These are phyloP conservation scores for Alsophila aescularia DNA, from an alignment of 2,888 invertebrate genomes.

Conservation along the genomic window DNA sequence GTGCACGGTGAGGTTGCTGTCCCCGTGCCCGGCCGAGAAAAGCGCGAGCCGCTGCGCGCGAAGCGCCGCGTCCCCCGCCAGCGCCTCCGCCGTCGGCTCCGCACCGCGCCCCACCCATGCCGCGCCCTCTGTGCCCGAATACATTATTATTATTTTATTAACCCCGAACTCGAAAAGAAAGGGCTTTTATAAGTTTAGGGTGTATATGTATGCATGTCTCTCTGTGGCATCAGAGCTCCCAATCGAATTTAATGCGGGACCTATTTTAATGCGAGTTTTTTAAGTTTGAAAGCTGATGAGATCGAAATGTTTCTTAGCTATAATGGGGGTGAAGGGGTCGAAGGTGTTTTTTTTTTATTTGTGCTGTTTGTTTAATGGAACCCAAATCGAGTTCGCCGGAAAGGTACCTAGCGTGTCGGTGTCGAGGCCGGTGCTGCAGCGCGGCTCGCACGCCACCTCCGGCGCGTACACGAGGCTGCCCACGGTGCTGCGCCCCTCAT, in stretches of 20 bases:
- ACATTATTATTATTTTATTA: too few relatives aligned
- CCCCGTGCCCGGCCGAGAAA: conserved; percentile 71
- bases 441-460: conserved; percentile 87
- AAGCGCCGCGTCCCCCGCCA: conserved; percentile 33
- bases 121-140: conserved; percentile 49
- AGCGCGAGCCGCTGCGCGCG: conserved; percentile 1
- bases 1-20: conserved; percentile 62
- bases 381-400: not conserved
- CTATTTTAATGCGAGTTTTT: too few relatives aligned
- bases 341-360: too few relatives aligned
- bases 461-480: conserved; percentile 90
- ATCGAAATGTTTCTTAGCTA: too few relatives aligned
- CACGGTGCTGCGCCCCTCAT: conserved; percentile 65
- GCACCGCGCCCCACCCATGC: conserved; percentile 47
- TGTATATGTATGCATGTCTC: too few relatives aligned
- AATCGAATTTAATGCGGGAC: too few relatives aligned
- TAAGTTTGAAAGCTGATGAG: too few relatives aligned
- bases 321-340: too few relatives aligned
- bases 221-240: too few relatives aligned
- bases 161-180: too few relatives aligned
- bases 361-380: too few relatives aligned
- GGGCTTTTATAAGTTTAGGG: too few relatives aligned
- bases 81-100: conserved; percentile 29
- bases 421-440: conserved; percentile 91
- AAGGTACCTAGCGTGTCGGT: conserved; percentile 87